Evolutionary conservation across 92 coral and sea anemone species (phyloP), one percentile per base, ranked within the genome.

Genomic region (Palythoa grandis): DNA sequence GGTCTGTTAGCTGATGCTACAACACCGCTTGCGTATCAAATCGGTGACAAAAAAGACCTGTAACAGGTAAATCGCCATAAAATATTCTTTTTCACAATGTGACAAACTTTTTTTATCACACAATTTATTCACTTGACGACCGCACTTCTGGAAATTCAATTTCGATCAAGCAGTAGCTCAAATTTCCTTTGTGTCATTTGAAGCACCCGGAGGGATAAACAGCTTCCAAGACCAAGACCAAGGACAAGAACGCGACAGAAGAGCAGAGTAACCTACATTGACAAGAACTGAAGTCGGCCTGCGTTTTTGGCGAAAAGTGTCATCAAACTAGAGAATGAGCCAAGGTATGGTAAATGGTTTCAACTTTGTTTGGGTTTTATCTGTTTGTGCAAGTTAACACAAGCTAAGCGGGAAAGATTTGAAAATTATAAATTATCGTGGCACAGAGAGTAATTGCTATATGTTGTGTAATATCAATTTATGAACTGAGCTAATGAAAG

Each of bases 141-240:
- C 15, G 77, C 22, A 12, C 24, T 72, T 47, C 79, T 53, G 25
- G 48, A 24, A 76, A 76, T 54, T 47, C 38, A 76, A 37, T 76
- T 9, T 56, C 43, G 17, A 17, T 29, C 5, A 4, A 15, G 22
- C 47, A 22, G 24, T 76, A 76, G 82, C 43, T 76, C 82, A 56
- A 52, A 54, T 76, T 76, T 76, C 82, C 20, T 76, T 56, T 76
- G 82, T 76, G 82, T 53, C 82, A 54, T 54, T 76, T 40, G 68
- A 54, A 76, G 67, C 24, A 54, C 24, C 82, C 65, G 47, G 67
- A n/a, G 67, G 35, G 66, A 76, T 12, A 76, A 76, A 76, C 65
- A 52, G 17, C 52, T 11, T 37, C 3, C 39, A 24, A 3, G 20
- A 20, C 3, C 39, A 24, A 3, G 20, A 20, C 22, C 50, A 14